Conservation (phyloP, 1,140 invertebrate species). For the Drosophila kanapiae region DNA sequence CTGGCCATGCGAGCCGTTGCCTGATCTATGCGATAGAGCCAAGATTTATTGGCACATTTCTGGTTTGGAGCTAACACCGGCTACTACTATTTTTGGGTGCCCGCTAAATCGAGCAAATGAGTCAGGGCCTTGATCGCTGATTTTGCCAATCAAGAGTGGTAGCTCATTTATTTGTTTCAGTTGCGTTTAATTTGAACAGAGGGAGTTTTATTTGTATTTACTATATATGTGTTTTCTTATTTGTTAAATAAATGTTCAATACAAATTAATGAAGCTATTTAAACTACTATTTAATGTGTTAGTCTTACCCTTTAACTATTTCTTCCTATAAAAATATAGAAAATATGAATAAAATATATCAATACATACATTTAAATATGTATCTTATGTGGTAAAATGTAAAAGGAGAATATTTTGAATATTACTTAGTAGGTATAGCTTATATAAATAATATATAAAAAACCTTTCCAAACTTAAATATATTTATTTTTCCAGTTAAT, state of each 20-base stretch:
- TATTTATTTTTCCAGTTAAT: too few relatives aligned
- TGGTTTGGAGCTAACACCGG: constrained; percentile 12
- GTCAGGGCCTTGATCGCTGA: constrained; percentile 9
- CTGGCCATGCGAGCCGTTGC: constrained; percentile 23
- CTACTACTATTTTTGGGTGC: constrained; percentile 30
- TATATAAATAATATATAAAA: too few relatives aligned
- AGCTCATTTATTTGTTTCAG: neutral
- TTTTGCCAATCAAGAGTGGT: constrained; percentile 10
- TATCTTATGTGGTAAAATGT: too few relatives aligned
- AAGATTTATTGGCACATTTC: constrained; percentile 26
- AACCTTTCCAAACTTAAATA: too few relatives aligned
- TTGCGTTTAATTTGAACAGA: neutral
- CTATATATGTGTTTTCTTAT: neutral
- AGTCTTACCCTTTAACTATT: neutral
- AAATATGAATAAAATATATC: too few relatives aligned
- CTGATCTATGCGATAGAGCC: constrained; percentile 26
- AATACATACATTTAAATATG: too few relatives aligned
- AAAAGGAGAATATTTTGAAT: too few relatives aligned
- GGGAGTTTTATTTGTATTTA: neutral
- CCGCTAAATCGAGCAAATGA: constrained; percentile 8
- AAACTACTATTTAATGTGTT: neutral
- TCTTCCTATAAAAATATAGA: too few relatives aligned
- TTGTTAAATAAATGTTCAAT: neutral
- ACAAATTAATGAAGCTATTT: neutral
- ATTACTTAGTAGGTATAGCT: too few relatives aligned